Evolutionary conservation across 2,113 vertebrate genomes (phyloP).

Genomic region (Melanostigma gelatinosum): DNA sequence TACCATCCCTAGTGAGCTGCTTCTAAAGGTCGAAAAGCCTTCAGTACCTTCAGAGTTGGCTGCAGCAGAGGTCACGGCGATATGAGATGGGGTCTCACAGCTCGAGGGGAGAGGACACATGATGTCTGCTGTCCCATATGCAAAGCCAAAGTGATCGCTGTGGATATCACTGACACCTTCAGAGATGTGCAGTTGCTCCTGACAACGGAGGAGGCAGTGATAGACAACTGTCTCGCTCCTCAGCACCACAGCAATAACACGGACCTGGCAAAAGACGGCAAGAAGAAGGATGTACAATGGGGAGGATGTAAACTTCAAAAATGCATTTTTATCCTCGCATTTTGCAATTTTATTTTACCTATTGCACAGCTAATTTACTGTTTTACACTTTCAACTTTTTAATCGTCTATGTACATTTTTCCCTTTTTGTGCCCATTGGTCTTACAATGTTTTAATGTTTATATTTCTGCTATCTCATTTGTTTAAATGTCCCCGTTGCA

Average conservation of each 20-base stretch:
- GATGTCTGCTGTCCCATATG: conserved; percentile 68
- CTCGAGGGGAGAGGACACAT: conserved; percentile 20
- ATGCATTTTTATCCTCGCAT: not conserved
- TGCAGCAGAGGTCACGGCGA: conserved; percentile 38
- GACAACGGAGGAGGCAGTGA: conserved; percentile 58
- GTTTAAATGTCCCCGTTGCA: not conserved
- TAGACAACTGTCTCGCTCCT: conserved; percentile 21
- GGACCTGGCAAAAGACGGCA: conserved; percentile 6
- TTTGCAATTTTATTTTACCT: too few species aligned
- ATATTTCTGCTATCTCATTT: not conserved
- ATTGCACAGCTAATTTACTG: not conserved
- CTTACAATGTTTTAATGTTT: not conserved
- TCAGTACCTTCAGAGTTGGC: not conserved
- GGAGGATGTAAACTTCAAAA: not conserved
- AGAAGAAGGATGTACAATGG: not conserved
- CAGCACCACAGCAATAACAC: conserved; percentile 39
- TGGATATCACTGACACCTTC: conserved; percentile 26
- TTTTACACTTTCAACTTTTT: not conserved
- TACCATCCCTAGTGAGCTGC: not conserved
- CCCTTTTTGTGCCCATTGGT: not conserved
- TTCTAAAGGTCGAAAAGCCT: not conserved
- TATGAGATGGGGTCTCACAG: conserved; percentile 28
- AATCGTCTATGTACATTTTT: not conserved
- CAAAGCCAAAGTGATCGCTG: conserved; percentile 78
- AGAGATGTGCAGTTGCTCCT: not conserved